phyloP scores from a whole-genome alignment of 2,888 invertebrate species.

The Trissolcus brochymenae region DNA sequence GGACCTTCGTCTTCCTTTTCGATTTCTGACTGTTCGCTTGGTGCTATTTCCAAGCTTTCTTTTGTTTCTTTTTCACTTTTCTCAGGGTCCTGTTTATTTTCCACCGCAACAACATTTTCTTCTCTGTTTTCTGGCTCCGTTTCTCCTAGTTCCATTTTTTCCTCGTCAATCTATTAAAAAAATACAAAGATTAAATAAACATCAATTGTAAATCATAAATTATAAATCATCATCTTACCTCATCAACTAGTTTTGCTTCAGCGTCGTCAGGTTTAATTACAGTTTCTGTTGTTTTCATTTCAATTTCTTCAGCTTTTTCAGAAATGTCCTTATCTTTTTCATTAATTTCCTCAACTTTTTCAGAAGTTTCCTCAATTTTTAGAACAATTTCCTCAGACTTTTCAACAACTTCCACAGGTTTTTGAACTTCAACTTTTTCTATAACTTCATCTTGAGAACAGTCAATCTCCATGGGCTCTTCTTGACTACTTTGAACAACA shows the following conservation, averaged over 20 bases:
- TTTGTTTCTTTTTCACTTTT: neutral
- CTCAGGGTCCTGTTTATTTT: neutral
- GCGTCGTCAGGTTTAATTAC: neutral
- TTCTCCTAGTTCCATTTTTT: neutral
- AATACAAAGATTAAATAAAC: neutral
- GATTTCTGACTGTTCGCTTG: conserved; percentile 1
- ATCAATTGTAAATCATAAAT: neutral
- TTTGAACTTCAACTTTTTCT: no score
- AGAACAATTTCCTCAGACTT: neutral
- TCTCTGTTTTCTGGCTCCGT: neutral
- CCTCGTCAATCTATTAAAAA: neutral
- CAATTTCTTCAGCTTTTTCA: neutral
- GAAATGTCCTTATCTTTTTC: neutral
- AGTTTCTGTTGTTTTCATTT: neutral
- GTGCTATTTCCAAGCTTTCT: neutral
- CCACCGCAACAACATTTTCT: neutral
- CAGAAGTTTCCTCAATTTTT: neutral
- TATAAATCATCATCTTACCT: conserved; percentile 1
- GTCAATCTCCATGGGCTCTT: neutral
- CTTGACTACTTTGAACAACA: no score
- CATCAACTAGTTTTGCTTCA: conserved; percentile 42
- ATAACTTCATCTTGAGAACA: neutral
- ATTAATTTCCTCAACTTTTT: neutral
- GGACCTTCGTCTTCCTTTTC: conserved; percentile 42
- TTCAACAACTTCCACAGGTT: neutral